A percentile compares a stretch with the other conserved stretches of the same genome.
Evolutionary conservation across 2,797 vertebrate genomes (phyloP).

Genomic region (Premnoplex brunnescens): DNA sequence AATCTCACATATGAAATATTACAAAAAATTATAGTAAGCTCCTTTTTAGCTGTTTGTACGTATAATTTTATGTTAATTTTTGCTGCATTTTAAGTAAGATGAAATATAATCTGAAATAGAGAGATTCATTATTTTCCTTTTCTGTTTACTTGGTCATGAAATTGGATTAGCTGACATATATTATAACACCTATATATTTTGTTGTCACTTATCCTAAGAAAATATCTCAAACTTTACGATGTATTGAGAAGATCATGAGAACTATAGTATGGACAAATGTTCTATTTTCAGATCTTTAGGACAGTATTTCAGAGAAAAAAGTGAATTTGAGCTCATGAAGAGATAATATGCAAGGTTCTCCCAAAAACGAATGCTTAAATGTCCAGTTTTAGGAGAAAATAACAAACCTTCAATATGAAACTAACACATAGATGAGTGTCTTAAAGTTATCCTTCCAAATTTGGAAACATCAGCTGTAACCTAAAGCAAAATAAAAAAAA

Average conservation of each 20-base stretch:
- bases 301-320: background rate
- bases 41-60: background rate
- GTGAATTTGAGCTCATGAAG: background rate
- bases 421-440: background rate
- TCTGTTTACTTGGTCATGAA: background rate
- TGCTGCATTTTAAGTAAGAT: background rate
- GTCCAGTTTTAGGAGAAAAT: background rate
- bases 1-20: background rate
- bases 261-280: background rate
- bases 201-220: background rate
- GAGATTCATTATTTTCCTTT: background rate
- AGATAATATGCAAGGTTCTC: background rate
- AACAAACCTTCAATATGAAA: background rate
- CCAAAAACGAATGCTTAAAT: background rate
- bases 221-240: background rate
- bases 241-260: background rate
- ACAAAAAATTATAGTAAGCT: background rate
- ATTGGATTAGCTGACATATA: background rate
- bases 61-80: background rate
- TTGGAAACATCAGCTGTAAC: background rate
- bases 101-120: background rate
- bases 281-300: background rate
- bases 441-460: background rate
- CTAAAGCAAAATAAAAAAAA: background rate
- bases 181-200: background rate